Base-by-base conservation (phyloP, 2,113 vertebrate species). In the Bucco capensis region DNA sequence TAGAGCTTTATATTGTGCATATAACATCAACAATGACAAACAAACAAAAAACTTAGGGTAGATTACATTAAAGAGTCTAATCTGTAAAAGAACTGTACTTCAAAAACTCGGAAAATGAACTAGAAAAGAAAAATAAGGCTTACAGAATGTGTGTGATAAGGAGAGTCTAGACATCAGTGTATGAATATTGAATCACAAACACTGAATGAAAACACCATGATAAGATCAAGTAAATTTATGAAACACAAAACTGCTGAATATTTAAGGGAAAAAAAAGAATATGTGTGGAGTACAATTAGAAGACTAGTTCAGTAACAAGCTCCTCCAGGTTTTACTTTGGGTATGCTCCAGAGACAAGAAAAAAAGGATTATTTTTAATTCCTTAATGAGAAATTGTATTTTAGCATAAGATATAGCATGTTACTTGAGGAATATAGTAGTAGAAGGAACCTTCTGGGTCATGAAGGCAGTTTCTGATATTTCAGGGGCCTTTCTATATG, bases 181-280 rank as follows among this genome's bases (percentile, higher is more conserved):
- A 79, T 97, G 86, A 97, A 96, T 96, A 96, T 57, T 93, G 86
- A 96, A 93, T 96, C 94, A 94, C 89, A 93, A 96, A 91, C 95
- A 14, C n/a, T 51, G 82, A 94, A 86, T 90, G 95, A 97, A 92
- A 96, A 61, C 56, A 24, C 37, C 58, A 69, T 83, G 96, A 97
- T 97, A 95, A 83, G 37, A 97, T 97, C 88, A 93, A 64, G 73
- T 73, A 96, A 94, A 95, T 91, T 91, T 90, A 93, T 92, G 75
- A 91, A 95, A 62, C 80, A 90, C 77, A 92, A 92, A 94, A 92
- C 47, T 83, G 38, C 58, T 4, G 4, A 93, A 77, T 93, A 90
- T 82, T 60, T 82, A 91, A 94, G 37, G 50, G 27, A 19, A 46
- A 82, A 33, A 23, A 58, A 84, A 50, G 27, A 60, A 14, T 69